Percentiles rank a stretch among this genome's conserved stretches.
These are phyloP conservation scores for Taurulus bubalis DNA, from an alignment of 2,113 vertebrate species.

Conservation along the genomic window DNA sequence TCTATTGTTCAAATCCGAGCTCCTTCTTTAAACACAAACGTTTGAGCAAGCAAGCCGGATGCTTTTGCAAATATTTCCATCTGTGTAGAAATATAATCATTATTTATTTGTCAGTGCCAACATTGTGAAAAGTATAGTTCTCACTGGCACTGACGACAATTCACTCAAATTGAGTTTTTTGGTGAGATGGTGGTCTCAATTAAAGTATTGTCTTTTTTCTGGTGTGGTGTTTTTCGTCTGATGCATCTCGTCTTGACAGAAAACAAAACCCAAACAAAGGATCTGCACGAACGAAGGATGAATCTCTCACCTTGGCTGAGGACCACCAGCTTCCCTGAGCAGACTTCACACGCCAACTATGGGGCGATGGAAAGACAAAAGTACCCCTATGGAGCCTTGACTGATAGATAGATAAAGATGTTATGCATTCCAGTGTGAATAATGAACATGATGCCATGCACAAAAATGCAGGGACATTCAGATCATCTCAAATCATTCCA, in stretches of 20 bases:
- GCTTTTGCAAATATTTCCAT: slow-evolving; percentile 59
- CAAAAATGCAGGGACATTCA: slow-evolving; percentile 58
- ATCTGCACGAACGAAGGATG: slow-evolving; percentile 28
- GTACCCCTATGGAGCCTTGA: slow-evolving; percentile 39
- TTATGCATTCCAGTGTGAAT: slow-evolving; percentile 67
- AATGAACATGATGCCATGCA: slow-evolving; percentile 51
- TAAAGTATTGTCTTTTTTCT: background rate
- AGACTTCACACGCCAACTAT: slow-evolving; percentile 31
- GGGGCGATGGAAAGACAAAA: slow-evolving; percentile 43
- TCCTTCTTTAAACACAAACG: slow-evolving; percentile 64
- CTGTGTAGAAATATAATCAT: slow-evolving; percentile 40
- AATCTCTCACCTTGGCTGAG: slow-evolving; percentile 31
- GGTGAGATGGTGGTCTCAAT: slow-evolving; percentile 7
- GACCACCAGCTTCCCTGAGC: background rate
- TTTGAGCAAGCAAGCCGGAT: slow-evolving; percentile 54
- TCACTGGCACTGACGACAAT: slow-evolving; percentile 3
- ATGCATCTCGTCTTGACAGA: slow-evolving; percentile 39
- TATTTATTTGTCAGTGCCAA: slow-evolving; percentile 31
- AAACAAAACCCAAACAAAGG: slow-evolving; percentile 58
- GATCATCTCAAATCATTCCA: slow-evolving; percentile 34
- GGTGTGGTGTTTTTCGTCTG: slow-evolving; percentile 35
- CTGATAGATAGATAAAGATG: slow-evolving; percentile 68
- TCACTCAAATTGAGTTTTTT: background rate
- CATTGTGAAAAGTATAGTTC: background rate
- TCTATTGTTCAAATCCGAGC: slow-evolving; percentile 71